A percentile compares a stretch with the other conserved stretches of the same genome.
These are phyloP conservation scores for Pseudochaenichthys georgianus DNA, from an alignment of 2,797 vertebrate genomes.

Conservation along the genomic window DNA sequence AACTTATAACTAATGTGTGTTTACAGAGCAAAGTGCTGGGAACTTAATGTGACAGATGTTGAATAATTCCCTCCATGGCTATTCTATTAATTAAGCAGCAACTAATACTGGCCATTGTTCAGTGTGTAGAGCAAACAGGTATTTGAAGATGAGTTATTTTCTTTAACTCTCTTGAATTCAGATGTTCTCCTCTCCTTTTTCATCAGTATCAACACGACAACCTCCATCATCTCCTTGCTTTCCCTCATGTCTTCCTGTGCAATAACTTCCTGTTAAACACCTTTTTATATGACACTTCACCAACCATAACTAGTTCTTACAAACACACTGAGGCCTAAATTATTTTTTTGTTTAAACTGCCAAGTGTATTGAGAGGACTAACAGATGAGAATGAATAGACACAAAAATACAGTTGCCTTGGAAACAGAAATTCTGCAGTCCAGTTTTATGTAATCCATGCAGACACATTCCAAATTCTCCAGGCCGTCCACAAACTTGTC, in stretches of 20 bases:
- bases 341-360: background rate
- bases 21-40: background rate
- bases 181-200: background rate
- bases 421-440: conserved; percentile 69
- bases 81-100: background rate
- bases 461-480: conserved; percentile 50
- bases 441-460: conserved; percentile 65
- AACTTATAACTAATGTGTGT: conserved; percentile 16
- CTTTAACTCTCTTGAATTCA: conserved; percentile 19
- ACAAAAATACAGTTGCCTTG: conserved; percentile 73
- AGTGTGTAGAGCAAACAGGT: background rate
- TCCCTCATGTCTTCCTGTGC: conserved; percentile 11
- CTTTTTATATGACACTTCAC: conserved; percentile 37
- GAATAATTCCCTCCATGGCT: background rate
- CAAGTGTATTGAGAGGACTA: conserved; percentile 39
- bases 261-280: conserved; percentile 25
- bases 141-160: conserved; percentile 1
- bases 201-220: background rate
- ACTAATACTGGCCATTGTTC: background rate
- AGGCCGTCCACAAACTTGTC: conserved; percentile 61
- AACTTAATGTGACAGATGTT: conserved; percentile 5
- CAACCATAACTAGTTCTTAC: conserved; percentile 29
- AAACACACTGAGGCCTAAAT: conserved; percentile 44
- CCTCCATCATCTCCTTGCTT: conserved; percentile 23
- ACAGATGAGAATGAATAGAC: conserved; percentile 57